Evolutionary conservation across 2,888 invertebrate species (phyloP).

Genomic region (Andrena bucephala): DNA sequence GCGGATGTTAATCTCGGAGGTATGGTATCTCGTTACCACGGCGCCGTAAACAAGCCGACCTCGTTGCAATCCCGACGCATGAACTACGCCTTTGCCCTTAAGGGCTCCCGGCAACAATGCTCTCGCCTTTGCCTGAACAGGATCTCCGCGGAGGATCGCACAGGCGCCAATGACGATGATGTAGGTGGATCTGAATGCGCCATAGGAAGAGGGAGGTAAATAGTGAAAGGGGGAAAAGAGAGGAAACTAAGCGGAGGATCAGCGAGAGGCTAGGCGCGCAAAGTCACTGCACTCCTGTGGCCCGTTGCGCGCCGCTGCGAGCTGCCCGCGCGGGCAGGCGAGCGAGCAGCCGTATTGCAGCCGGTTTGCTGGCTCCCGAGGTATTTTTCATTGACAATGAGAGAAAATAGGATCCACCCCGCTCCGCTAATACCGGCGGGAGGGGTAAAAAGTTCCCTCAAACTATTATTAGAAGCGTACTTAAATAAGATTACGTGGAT

Average conservation of each 20-base stretch:
- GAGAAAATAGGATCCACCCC: constrained; percentile 61
- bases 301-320: constrained; percentile 59
- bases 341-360: constrained; percentile 36
- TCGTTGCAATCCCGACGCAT: constrained; percentile 57
- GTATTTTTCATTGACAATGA: constrained; percentile 68
- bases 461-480: constrained; percentile 66
- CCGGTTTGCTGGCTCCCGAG: constrained; percentile 62
- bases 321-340: constrained; percentile 15
- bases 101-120: constrained; percentile 66
- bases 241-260: constrained; percentile 51
- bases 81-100: constrained; percentile 64
- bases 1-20: constrained; percentile 51
- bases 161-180: constrained; percentile 72
- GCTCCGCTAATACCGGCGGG: constrained; percentile 56
- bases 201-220: constrained; percentile 51
- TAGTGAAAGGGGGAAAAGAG: constrained; percentile 60
- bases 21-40: constrained; percentile 62
- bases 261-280: constrained; percentile 55
- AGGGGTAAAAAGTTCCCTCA: constrained; percentile 54
- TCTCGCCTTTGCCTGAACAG: constrained; percentile 54
- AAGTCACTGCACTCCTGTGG: constrained; percentile 70
- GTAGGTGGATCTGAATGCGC: constrained; percentile 69
- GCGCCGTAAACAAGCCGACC: constrained; percentile 61
- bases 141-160: constrained; percentile 62
- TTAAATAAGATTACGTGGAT: constrained; percentile 65